Percentiles rank a stretch among this genome's conserved stretches.
These are phyloP conservation scores for Symphodus melops DNA, from an alignment of 2,113 vertebrate genomes.

Conservation along the genomic window DNA sequence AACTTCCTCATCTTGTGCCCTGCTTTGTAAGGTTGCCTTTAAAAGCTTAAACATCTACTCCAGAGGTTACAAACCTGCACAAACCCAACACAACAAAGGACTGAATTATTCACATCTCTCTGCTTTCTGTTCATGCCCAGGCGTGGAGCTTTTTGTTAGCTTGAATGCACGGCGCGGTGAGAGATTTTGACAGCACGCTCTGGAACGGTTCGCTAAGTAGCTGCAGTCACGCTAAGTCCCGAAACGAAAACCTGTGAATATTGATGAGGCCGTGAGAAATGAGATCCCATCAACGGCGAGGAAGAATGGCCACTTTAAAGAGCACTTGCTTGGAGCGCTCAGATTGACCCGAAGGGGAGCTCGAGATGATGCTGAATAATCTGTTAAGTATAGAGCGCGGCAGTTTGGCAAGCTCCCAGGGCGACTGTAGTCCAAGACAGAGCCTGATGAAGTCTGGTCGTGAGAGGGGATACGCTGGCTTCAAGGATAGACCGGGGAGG, in stretches of 20 bases:
- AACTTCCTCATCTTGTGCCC: slow-evolving; percentile 13
- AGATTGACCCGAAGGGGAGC: slow-evolving; percentile 48
- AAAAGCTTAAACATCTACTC: slow-evolving; percentile 21
- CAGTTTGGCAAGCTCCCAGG: slow-evolving; percentile 53
- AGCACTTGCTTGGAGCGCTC: slow-evolving; percentile 34
- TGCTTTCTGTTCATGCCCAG: slow-evolving; percentile 36
- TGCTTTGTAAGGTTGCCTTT: slow-evolving; percentile 11
- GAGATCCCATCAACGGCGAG: slow-evolving; percentile 35
- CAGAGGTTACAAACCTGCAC: slow-evolving; percentile 11
- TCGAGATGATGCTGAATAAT: slow-evolving; percentile 58
- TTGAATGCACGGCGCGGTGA: slow-evolving; percentile 29
- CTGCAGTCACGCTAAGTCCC: slow-evolving; percentile 49
- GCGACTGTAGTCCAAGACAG: slow-evolving; percentile 39
- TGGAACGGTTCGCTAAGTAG: slow-evolving; percentile 42
- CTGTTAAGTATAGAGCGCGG: slow-evolving; percentile 57
- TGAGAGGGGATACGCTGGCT: slow-evolving; percentile 13
- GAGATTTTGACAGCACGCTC: slow-evolving; percentile 42
- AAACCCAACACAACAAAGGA: slow-evolving; percentile 47
- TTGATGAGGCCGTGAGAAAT: slow-evolving; percentile 37
- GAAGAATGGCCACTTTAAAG: slow-evolving; percentile 51
- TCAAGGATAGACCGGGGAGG: slow-evolving; percentile 49
- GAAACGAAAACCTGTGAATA: slow-evolving; percentile 44
- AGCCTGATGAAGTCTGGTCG: slow-evolving; percentile 24
- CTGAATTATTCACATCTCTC: slow-evolving; percentile 64
- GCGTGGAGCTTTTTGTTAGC: slow-evolving; percentile 41